phyloP scores from a whole-genome alignment of 2,113 vertebrate species.

The Oreotrochilus melanogaster region DNA sequence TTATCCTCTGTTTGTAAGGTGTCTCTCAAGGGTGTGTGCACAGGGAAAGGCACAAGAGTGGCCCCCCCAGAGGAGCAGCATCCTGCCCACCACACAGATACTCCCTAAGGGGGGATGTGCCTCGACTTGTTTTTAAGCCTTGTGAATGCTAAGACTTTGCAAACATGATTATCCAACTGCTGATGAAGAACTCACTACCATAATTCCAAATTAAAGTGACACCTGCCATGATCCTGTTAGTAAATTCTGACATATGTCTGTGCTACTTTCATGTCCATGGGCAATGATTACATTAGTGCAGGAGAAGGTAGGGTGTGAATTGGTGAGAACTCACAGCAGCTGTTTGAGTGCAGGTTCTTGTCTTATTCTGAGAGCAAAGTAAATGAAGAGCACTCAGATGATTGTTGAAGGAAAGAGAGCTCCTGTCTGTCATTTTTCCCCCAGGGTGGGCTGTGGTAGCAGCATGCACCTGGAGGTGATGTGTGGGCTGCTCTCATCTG shows the following conservation, averaged over 20 bases:
- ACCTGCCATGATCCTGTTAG: background rate
- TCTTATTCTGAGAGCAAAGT: fast-evolving
- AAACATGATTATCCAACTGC: background rate
- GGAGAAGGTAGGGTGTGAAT: background rate
- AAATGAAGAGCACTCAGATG: background rate
- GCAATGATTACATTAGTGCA: background rate
- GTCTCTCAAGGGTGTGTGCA: fast-evolving
- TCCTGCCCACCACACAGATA: background rate
- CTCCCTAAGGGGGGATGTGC: background rate
- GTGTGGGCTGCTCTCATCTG: background rate
- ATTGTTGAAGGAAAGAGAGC: background rate
- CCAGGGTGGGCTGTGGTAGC: background rate
- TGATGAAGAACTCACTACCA: background rate
- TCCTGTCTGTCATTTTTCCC: background rate
- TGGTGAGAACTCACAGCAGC: background rate
- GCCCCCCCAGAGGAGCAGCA: background rate
- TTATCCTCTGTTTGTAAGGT: background rate
- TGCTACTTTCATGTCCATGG: background rate
- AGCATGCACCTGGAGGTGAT: background rate
- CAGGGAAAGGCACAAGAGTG: background rate
- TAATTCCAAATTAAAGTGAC: background rate
- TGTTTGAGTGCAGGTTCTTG: background rate
- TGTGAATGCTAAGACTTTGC: background rate
- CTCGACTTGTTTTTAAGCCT: background rate
- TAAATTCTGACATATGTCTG: background rate